Conservation (phyloP, 2,113 vertebrate species). For the Lepus timidus region DNA sequence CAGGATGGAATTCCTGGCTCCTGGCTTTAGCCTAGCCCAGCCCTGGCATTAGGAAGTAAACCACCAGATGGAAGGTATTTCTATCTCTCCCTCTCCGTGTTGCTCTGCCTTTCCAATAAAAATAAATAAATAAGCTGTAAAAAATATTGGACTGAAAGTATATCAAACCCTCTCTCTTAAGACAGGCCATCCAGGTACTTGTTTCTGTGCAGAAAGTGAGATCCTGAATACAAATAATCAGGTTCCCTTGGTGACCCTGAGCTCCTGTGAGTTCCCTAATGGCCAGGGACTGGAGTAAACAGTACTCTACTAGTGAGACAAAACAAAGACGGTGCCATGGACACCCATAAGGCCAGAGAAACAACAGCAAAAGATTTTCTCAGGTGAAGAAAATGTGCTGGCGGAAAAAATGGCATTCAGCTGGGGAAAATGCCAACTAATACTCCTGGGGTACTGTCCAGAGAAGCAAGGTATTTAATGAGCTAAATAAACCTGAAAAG, state of each 20-base stretch:
- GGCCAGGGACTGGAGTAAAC: conserved; percentile 58
- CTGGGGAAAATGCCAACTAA: not conserved
- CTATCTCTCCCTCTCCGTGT: too few relatives aligned
- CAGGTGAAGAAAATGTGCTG: conserved; percentile 15
- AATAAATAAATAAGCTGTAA: too few relatives aligned
- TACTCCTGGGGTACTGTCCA: conserved; percentile 18
- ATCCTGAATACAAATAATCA: conserved; percentile 53
- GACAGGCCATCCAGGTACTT: not conserved
- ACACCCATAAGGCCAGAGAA: not conserved
- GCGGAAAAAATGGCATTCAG: not conserved
- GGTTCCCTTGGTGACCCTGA: conserved; percentile 20
- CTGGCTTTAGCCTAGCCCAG: too few relatives aligned
- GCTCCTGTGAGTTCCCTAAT: conserved; percentile 55
- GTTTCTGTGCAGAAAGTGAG: conserved; percentile 20
- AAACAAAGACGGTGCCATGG: not conserved
- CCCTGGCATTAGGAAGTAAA: too few relatives aligned
- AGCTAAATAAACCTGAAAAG: conserved; percentile 68
- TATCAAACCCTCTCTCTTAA: conserved; percentile 29
- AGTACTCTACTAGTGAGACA: not conserved
- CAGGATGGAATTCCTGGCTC: too few relatives aligned
- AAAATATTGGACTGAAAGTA: not conserved
- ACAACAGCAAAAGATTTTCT: conserved; percentile 9
- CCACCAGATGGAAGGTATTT: too few relatives aligned
- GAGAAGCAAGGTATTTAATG: conserved; percentile 50
- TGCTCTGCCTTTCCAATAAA: too few relatives aligned